phyloP scores from a whole-genome alignment of 2,888 invertebrate genomes.

The Mycalesis mineus region DNA sequence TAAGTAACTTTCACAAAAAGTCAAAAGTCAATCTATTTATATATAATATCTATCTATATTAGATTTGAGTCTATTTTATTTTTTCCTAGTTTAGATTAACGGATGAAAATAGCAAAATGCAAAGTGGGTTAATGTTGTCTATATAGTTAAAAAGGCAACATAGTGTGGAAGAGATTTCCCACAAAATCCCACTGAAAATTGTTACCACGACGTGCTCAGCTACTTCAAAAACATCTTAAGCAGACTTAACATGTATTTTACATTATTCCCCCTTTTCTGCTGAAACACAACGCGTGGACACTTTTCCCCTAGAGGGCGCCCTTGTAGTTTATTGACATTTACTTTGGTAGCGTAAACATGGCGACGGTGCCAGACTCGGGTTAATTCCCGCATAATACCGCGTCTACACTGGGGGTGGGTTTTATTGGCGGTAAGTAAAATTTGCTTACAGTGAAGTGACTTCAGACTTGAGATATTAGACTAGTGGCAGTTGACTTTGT shows the following conservation, averaged over 20 bases:
- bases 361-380: slow-evolving; percentile 53
- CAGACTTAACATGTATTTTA: slow-evolving; percentile 40
- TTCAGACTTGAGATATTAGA: too few relatives aligned
- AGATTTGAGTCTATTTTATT: too few relatives aligned
- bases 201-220: background rate
- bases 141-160: too few relatives aligned
- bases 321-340: slow-evolving; percentile 75
- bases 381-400: slow-evolving; percentile 41
- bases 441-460: slow-evolving; percentile 19
- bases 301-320: slow-evolving; percentile 56
- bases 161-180: background rate
- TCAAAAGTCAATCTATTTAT: too few relatives aligned
- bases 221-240: slow-evolving; percentile 20
- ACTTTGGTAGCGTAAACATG: slow-evolving; percentile 71
- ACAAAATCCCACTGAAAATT: slow-evolving; percentile 6
- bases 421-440: slow-evolving; percentile 28
- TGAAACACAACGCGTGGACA: slow-evolving; percentile 57
- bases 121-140: too few relatives aligned
- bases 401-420: slow-evolving; percentile 23
- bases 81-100: too few relatives aligned
- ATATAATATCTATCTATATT: too few relatives aligned
- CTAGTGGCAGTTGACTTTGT: too few relatives aligned
- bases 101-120: too few relatives aligned
- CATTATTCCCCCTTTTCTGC: slow-evolving; percentile 40
- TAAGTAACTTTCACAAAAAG: too few relatives aligned